Evolutionary conservation across 2,113 vertebrate species (phyloP).

Genomic region (Gymnorhina tibicen): DNA sequence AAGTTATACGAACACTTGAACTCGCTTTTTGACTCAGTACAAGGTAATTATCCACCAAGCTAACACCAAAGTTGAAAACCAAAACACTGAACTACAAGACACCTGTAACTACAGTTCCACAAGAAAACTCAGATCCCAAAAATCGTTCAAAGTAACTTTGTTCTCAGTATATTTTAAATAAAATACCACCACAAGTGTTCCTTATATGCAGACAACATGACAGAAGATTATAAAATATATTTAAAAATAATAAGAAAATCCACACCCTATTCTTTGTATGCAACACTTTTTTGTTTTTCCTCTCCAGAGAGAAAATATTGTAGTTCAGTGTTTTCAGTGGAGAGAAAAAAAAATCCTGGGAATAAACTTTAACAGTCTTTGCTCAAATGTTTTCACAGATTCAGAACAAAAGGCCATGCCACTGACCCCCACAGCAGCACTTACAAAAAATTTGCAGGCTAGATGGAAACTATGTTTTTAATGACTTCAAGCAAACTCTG

Average conservation of each 20-base stretch:
- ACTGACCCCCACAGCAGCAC: accelerated
- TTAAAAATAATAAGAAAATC: not conserved
- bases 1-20: not conserved
- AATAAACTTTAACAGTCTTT: not conserved
- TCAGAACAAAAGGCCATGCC: not conserved
- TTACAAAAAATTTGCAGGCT: not conserved
- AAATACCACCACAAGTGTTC: not conserved
- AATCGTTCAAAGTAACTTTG: not conserved
- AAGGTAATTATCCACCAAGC: not conserved
- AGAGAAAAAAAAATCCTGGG: not conserved
- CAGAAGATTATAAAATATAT: not conserved
- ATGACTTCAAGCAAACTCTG: not conserved
- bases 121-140: not conserved
- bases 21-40: not conserved
- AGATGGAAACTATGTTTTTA: not conserved
- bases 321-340: not conserved
- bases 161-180: not conserved
- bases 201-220: not conserved
- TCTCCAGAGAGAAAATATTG: not conserved
- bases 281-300: not conserved
- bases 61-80: not conserved
- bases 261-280: not conserved
- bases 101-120: accelerated
- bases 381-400: not conserved
- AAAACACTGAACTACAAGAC: not conserved